Percentiles rank a stretch among this genome's conserved stretches.
phyloP scores from a whole-genome alignment of 2,888 invertebrate species.

The Apeira syringaria region DNA sequence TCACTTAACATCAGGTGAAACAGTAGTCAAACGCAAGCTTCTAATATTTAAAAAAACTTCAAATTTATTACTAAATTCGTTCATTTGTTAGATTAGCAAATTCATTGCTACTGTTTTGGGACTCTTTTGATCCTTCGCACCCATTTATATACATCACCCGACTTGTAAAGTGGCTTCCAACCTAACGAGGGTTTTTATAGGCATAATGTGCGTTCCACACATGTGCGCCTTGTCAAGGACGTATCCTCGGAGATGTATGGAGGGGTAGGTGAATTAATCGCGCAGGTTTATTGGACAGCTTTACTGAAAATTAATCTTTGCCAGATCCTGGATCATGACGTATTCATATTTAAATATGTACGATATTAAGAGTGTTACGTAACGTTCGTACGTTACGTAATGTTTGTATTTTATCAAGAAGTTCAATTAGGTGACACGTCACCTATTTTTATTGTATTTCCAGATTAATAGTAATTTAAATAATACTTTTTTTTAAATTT shows the following conservation, averaged over 20 bases:
- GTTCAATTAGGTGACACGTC: too few species aligned
- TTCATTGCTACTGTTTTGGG: conserved; percentile 4
- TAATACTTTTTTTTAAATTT: too few species aligned
- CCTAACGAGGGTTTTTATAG: conserved; percentile 26
- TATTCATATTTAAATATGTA: neutral
- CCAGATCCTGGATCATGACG: conserved; percentile 1
- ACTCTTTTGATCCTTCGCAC: conserved; percentile 2
- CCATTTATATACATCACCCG: conserved; percentile 11
- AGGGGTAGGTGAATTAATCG: conserved; percentile 20
- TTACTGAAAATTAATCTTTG: conserved; percentile 17
- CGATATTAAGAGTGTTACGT: too few species aligned
- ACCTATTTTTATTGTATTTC: too few species aligned
- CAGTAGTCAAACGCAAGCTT: too few species aligned
- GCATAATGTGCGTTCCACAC: conserved; percentile 17
- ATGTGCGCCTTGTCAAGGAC: conserved; percentile 13
- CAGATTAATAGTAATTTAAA: too few species aligned
- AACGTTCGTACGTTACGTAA: too few species aligned
- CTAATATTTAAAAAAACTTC: too few species aligned
- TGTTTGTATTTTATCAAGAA: too few species aligned
- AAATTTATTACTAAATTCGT: too few species aligned
- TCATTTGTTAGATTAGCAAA: conserved; percentile 6
- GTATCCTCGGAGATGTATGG: conserved; percentile 6
- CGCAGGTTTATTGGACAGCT: conserved; percentile 5
- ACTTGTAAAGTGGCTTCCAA: conserved; percentile 11
- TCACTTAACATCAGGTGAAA: too few species aligned